Evolutionary conservation across 2,113 vertebrate species (phyloP), one percentile per base, ranked within the genome.

Genomic region (Fulmarus glacialis): DNA sequence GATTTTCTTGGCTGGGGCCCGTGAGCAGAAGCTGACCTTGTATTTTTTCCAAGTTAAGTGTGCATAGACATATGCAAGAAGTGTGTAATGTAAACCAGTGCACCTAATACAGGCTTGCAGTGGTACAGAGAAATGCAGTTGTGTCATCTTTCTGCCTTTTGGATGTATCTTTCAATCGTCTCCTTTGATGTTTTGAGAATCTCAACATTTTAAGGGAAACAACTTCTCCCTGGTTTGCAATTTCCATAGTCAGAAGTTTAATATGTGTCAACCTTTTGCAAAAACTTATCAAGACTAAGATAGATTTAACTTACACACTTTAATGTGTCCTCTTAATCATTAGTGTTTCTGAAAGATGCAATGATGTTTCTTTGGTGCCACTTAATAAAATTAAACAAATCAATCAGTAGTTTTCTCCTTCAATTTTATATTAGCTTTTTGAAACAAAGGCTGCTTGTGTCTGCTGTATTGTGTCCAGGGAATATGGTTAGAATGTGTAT

Each of bases 371-470:
- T 95, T 95, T 73, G 77, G 78, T 97, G 92, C 68, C 68, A 91
- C 98, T 97, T 97, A 97, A 98, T 97, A 97, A 98, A 98, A 98
- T 98, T 97, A 98, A 98, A 97, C 92, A 94, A 97, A 98, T 98
- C 93, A 97, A 97, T 98, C 98, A 97, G 96, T 96, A 97, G 79
- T 84, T 93, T 96, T 97, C 88, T 63, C 88, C 29, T 96, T 97
- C 87, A 66, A 64, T 87, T 91, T 92, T 88, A 56, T 88, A 94
- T 96, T 96, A 93, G 43, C 30, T 92, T 95, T 97, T 64, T 85
- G 81, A 96, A 92, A 84, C 43, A 82, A 87, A 81, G 79, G 53
- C 91, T 71, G 75, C 56, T 90, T 96, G 38, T 88, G 15, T 85
- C 24, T 63, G 66, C 66, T 86, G n/a, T 97, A 73, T 71, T 77